Conservation (phyloP, 2,797 vertebrate species). For the Chelonia mydas region DNA sequence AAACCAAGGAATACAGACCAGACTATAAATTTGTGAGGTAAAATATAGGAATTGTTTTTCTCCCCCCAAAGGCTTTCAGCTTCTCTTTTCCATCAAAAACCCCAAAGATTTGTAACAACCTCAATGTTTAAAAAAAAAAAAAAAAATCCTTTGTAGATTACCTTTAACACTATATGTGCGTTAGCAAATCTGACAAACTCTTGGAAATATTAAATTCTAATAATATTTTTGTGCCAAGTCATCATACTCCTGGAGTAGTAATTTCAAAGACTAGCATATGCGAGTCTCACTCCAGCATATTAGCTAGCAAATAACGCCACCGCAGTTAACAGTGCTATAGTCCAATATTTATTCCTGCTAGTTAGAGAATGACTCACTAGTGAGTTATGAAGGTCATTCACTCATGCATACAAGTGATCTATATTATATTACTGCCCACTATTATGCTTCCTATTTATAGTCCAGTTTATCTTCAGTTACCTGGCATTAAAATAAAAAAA, state of each 20-base stretch:
- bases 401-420: slow-evolving; percentile 58
- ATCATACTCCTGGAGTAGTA: background rate
- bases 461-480: slow-evolving; percentile 62
- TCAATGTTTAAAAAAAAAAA: background rate
- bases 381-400: slow-evolving; percentile 72
- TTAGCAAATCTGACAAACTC: background rate
- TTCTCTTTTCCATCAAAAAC: background rate
- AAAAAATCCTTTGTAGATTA: background rate
- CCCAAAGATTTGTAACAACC: background rate
- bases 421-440: slow-evolving; percentile 70
- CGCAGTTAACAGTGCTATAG: slow-evolving; percentile 55
- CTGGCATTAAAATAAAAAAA: slow-evolving; percentile 61
- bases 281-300: background rate
- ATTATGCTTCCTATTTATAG: slow-evolving; percentile 74
- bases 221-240: background rate
- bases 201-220: background rate
- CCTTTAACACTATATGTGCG: background rate
- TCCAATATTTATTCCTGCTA: slow-evolving; percentile 49
- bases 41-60: background rate
- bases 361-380: slow-evolving; percentile 51
- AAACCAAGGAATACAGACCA: no score
- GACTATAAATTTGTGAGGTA: background rate
- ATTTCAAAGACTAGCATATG: accelerated
- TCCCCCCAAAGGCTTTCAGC: background rate
- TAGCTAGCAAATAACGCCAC: slow-evolving; percentile 20